phyloP scores from a whole-genome alignment of 37 sponge, comb jelly and placozoan genomes.

The Chondrosia reniformis region DNA sequence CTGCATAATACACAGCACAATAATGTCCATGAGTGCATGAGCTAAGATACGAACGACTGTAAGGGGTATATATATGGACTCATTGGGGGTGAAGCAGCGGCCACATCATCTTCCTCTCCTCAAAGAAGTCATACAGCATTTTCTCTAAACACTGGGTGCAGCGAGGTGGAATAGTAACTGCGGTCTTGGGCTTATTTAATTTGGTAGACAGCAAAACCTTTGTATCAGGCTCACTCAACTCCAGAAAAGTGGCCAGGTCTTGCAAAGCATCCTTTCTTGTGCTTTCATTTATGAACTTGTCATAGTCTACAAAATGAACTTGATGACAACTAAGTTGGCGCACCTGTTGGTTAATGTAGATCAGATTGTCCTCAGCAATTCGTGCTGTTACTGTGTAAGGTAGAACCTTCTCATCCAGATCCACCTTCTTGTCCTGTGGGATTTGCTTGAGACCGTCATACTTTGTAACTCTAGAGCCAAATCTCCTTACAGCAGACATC shows the following conservation, averaged over 20 bases:
- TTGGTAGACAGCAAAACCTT: neutral
- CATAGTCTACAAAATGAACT: neutral
- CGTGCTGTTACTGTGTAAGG: slow-evolving; percentile 5
- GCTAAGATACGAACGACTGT: no score
- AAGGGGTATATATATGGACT: no score
- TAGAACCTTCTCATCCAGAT: no score
- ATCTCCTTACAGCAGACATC: slow-evolving; percentile 16
- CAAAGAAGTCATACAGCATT: slow-evolving; percentile 19
- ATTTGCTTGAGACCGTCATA: neutral
- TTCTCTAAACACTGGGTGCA: neutral
- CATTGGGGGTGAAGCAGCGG: no score
- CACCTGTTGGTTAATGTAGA: slow-evolving; percentile 9
- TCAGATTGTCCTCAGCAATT: neutral
- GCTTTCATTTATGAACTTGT: neutral
- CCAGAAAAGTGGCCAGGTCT: neutral
- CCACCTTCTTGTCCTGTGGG: neutral
- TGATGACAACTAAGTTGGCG: slow-evolving; percentile 7
- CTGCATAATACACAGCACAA: no score
- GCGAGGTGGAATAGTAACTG: neutral
- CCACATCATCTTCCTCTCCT: slow-evolving; percentile 15
- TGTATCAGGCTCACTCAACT: neutral
- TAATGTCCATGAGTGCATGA: no score
- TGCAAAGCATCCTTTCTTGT: neutral
- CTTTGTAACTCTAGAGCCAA: neutral
- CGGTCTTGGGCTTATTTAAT: neutral